These are phyloP conservation scores for Diplodus puntazzo DNA, from an alignment of 2,797 vertebrate genomes.

Conservation along the genomic window DNA sequence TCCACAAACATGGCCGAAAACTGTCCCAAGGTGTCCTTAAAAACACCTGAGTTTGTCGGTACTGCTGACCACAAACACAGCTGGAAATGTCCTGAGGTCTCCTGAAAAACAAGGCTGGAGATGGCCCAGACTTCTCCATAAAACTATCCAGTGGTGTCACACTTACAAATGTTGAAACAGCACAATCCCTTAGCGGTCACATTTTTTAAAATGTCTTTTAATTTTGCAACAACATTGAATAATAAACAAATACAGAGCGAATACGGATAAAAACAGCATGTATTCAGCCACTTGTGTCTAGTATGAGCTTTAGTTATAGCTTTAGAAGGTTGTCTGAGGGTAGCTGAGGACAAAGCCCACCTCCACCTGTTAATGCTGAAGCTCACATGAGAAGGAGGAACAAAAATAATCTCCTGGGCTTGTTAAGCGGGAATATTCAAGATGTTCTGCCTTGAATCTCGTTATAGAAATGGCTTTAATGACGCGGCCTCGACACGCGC, in stretches of 20 bases:
- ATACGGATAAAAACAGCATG: neutral
- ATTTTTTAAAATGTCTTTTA: too few relatives aligned
- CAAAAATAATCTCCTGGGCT: neutral
- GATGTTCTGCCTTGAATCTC: neutral
- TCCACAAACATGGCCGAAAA: too few relatives aligned
- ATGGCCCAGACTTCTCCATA: too few relatives aligned
- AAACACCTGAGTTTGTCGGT: too few relatives aligned
- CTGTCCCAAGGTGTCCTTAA: too few relatives aligned
- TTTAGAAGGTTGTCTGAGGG: neutral
- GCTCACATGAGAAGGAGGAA: neutral
- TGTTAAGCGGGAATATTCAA: neutral
- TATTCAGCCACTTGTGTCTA: neutral
- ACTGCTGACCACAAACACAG: too few relatives aligned
- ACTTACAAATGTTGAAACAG: too few relatives aligned
- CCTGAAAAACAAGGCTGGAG: too few relatives aligned
- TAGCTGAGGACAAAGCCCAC: neutral
- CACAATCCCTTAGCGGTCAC: too few relatives aligned
- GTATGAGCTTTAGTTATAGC: neutral
- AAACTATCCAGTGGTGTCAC: too few relatives aligned
- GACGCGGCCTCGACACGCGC: slow-evolving; percentile 5
- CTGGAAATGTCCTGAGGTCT: too few relatives aligned
- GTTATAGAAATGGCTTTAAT: slow-evolving; percentile 7
- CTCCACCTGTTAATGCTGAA: neutral
- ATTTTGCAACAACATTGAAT: too few relatives aligned
- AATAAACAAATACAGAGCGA: neutral